phyloP scores from a whole-genome alignment of 1,140 invertebrate genomes.

The Drosophila albomicans region DNA sequence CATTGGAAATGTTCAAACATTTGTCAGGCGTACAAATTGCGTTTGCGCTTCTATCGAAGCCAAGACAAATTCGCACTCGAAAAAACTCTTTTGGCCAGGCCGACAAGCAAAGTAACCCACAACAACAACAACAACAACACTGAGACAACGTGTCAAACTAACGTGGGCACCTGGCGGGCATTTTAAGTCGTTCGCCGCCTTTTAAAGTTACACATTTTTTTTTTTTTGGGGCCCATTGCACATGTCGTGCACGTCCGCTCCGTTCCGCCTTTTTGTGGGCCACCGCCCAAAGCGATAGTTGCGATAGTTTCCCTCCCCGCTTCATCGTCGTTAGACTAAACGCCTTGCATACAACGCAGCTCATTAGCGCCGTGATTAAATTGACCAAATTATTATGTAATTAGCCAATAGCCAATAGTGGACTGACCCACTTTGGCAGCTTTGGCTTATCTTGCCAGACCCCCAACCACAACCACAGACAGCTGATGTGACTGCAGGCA shows the following conservation, averaged over 20 bases:
- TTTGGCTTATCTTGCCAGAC: constrained; percentile 38
- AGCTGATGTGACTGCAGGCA: constrained; percentile 34
- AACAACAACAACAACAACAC: constrained; percentile 1
- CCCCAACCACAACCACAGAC: constrained; percentile 19
- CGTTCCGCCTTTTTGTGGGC: constrained; percentile 28
- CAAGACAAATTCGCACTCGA: constrained; percentile 50
- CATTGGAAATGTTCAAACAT: constrained; percentile 54
- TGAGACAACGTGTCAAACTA: constrained; percentile 22
- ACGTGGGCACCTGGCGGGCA: constrained; percentile 72
- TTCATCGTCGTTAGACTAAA: constrained; percentile 8
- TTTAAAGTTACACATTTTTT: constrained; percentile 39
- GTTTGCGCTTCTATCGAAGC: constrained; percentile 52
- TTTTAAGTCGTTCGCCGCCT: constrained; percentile 62
- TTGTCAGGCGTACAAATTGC: constrained; percentile 64
- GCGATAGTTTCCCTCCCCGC: constrained; percentile 22
- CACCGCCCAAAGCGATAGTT: constrained; percentile 47
- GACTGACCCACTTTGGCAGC: constrained; percentile 68
- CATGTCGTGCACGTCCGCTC: constrained; percentile 43
- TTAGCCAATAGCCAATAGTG: constrained; percentile 54
- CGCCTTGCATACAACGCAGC: constrained; percentile 65
- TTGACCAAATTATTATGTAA: constrained; percentile 84
- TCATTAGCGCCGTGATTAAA: constrained; percentile 76
- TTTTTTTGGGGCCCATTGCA: constrained; percentile 29
- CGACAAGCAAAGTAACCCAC: constrained; percentile 13
- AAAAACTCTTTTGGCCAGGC: constrained; percentile 37